These are phyloP conservation scores for Pogonocichla stellata DNA, from an alignment of 2,113 vertebrate species.

Conservation along the genomic window DNA sequence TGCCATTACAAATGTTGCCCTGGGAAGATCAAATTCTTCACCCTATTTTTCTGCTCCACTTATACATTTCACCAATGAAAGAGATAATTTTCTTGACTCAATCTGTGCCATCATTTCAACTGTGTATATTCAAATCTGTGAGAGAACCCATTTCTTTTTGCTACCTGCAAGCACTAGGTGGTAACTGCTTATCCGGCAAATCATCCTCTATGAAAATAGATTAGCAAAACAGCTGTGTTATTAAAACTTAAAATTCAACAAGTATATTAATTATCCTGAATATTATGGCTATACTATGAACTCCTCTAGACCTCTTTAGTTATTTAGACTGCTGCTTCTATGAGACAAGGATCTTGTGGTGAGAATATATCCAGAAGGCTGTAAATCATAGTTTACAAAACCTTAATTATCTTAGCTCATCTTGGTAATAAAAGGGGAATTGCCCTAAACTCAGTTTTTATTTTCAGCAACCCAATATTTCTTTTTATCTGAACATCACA, in stretches of 20 bases:
- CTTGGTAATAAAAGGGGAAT: background rate
- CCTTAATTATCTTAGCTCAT: background rate
- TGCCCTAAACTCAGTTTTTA: background rate
- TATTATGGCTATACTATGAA: background rate
- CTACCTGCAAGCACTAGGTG: background rate
- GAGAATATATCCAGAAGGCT: conserved; percentile 14
- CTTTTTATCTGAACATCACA: background rate
- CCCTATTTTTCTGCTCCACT: background rate
- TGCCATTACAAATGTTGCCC: background rate
- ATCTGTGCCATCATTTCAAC: background rate
- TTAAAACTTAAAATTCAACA: background rate
- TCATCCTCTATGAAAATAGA: background rate
- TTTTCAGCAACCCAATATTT: background rate
- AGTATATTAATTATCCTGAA: conserved; percentile 11
- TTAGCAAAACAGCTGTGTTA: conserved; percentile 6
- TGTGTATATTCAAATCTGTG: background rate
- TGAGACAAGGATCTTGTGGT: conserved; percentile 39
- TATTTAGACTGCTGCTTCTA: background rate
- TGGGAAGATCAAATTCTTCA: background rate
- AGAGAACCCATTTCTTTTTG: background rate
- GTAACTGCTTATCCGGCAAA: background rate
- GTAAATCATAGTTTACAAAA: conserved; percentile 3
- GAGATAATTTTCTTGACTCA: background rate
- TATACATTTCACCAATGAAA: background rate
- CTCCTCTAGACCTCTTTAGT: background rate